These are phyloP conservation scores for Caenorhabditis uteleia DNA, from an alignment of 2,888 invertebrate species.

Conservation along the genomic window DNA sequence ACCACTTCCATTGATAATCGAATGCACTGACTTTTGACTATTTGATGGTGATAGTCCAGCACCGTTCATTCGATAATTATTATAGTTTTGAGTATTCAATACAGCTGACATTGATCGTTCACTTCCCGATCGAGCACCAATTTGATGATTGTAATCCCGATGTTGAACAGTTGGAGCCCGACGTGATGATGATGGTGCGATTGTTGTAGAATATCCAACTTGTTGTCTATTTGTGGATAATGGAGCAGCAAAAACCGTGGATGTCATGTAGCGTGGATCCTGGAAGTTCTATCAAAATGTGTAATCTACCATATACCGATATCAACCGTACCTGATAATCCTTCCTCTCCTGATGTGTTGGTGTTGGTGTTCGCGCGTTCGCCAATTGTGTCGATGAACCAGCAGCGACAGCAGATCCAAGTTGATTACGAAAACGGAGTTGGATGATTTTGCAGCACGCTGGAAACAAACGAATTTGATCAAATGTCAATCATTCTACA, in stretches of 20 bases:
- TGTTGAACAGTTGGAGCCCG: conserved; percentile 18
- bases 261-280: conserved; percentile 38
- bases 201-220: background rate
- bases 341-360: conserved; percentile 32
- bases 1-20: conserved; percentile 20
- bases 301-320: background rate
- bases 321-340: conserved; percentile 28
- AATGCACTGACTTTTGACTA: conserved; percentile 42
- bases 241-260: conserved; percentile 30
- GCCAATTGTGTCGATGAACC: no score
- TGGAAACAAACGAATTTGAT: no score
- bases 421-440: conserved; percentile 21
- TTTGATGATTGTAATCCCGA: conserved; percentile 16
- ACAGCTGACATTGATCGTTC: conserved; percentile 40
- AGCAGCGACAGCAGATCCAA: conserved; percentile 18
- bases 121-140: conserved; percentile 17
- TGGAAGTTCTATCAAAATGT: conserved; percentile 7
- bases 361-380: conserved; percentile 36
- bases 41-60: conserved; percentile 34
- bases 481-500: no score
- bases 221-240: conserved; percentile 14
- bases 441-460: conserved; percentile 43
- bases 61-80: conserved; percentile 7
- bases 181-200: conserved; percentile 13
- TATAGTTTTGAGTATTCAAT: conserved; percentile 12